Conservation (phyloP, 2,797 vertebrate genomes). For the Aythya fuligula region DNA sequence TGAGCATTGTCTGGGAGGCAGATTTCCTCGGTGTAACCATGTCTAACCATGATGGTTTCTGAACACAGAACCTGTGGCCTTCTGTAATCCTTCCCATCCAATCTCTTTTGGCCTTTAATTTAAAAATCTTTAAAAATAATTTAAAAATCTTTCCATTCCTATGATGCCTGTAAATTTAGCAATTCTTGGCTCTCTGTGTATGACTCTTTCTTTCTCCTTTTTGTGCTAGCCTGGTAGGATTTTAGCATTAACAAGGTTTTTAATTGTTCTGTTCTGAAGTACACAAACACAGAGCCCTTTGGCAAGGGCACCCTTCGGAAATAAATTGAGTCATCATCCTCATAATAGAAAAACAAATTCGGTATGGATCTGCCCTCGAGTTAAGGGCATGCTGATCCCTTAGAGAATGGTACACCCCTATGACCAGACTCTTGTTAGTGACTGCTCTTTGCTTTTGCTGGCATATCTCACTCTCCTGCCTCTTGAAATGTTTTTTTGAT, state of each 20-base stretch:
- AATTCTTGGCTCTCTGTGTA: not conserved
- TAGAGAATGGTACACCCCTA: not conserved
- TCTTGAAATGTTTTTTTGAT: not conserved
- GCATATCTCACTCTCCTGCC: constrained; percentile 41
- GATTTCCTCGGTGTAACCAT: not conserved
- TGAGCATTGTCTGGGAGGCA: not conserved
- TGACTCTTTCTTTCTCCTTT: not conserved
- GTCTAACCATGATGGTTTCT: not conserved
- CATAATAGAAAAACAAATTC: constrained; percentile 45
- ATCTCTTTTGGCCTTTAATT: not conserved
- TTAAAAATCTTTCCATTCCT: not conserved
- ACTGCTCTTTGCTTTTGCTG: not conserved
- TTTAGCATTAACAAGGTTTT: not conserved
- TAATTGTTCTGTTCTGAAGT: constrained; percentile 31
- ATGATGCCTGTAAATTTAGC: not conserved
- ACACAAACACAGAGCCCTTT: not conserved
- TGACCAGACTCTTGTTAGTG: not conserved
- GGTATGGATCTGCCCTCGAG: constrained; percentile 22
- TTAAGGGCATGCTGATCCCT: not conserved
- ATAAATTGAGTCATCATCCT: constrained; percentile 36
- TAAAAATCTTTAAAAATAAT: not conserved
- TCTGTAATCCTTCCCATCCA: not conserved
- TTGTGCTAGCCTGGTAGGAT: not conserved
- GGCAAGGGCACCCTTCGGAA: constrained; percentile 36
- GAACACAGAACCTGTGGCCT: not conserved